These are phyloP conservation scores for Ranitomeya imitator DNA, from an alignment of 2,113 vertebrate species.

Conservation along the genomic window DNA sequence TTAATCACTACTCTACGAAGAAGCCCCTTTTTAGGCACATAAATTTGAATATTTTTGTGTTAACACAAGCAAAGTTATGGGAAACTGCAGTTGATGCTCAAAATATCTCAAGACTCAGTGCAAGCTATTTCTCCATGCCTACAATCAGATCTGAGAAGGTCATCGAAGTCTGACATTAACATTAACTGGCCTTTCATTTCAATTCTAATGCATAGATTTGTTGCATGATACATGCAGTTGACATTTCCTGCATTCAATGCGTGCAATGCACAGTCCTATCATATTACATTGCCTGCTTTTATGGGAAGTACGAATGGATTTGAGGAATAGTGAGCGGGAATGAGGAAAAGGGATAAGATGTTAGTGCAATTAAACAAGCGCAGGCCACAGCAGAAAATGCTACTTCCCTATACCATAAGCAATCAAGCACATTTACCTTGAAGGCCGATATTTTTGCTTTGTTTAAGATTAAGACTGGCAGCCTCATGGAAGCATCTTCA, in stretches of 20 bases:
- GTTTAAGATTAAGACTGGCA: constrained; percentile 63
- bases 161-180: not conserved
- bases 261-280: constrained; percentile 64
- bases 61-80: constrained; percentile 25
- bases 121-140: constrained; percentile 23
- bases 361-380: constrained; percentile 67
- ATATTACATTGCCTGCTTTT: constrained; percentile 41
- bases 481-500: constrained; percentile 70
- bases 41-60: not conserved
- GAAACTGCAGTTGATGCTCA: not conserved
- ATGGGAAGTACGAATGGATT: constrained; percentile 12
- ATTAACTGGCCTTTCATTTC: not conserved
- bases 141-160: not conserved
- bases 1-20: not conserved
- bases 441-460: constrained; percentile 66
- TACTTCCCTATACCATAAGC: constrained; percentile 72
- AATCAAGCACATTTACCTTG: constrained; percentile 80
- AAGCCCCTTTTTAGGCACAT: not conserved
- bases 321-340: constrained; percentile 39
- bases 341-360: constrained; percentile 27
- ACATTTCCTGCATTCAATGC: constrained; percentile 62
- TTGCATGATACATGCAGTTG: constrained; percentile 58
- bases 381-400: constrained; percentile 70
- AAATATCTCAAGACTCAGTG: constrained; percentile 36
- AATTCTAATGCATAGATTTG: constrained; percentile 52